A percentile compares a stretch with the other conserved stretches of the same genome.
These are phyloP conservation scores for Drosophila fulvimacula DNA, from an alignment of 2,888 invertebrate genomes.

Conservation along the genomic window DNA sequence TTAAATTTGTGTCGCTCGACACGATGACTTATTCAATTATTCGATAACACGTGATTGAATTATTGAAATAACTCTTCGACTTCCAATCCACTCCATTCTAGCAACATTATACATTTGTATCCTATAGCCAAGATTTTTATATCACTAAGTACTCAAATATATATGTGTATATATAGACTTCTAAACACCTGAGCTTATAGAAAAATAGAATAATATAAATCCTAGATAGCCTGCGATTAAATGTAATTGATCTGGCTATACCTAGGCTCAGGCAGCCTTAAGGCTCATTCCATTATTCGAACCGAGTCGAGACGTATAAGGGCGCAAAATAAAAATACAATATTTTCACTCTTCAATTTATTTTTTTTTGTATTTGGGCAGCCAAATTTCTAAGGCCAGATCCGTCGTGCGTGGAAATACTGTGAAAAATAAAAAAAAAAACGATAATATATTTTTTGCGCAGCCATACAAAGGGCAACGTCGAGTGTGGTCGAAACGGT, in stretches of 20 bases:
- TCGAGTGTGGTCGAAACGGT: not conserved
- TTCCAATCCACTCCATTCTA: conserved; percentile 5
- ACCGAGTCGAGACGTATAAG: too few relatives aligned
- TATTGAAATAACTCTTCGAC: conserved; percentile 63
- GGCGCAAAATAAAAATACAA: not conserved
- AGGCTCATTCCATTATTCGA: not conserved
- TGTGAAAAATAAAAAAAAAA: not conserved
- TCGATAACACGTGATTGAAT: conserved; percentile 79
- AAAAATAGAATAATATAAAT: not conserved
- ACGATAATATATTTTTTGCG: not conserved
- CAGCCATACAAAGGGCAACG: not conserved
- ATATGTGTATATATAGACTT: not conserved
- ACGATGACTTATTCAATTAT: conserved; percentile 79
- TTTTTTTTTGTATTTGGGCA: not conserved
- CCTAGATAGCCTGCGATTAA: not conserved
- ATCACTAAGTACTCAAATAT: not conserved
- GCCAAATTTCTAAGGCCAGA: not conserved
- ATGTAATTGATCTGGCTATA: too few relatives aligned
- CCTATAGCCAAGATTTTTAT: not conserved
- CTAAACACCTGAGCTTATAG: too few relatives aligned
- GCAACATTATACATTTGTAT: conserved; percentile 2
- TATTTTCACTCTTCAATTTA: not conserved
- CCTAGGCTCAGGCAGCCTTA: not conserved
- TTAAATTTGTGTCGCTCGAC: conserved; percentile 78
- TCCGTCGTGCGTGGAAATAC: not conserved